Percentiles rank a stretch among this genome's conserved stretches.
These are phyloP conservation scores for Siphonodentalium dalli DNA, from an alignment of 2,888 invertebrate species.

Conservation along the genomic window DNA sequence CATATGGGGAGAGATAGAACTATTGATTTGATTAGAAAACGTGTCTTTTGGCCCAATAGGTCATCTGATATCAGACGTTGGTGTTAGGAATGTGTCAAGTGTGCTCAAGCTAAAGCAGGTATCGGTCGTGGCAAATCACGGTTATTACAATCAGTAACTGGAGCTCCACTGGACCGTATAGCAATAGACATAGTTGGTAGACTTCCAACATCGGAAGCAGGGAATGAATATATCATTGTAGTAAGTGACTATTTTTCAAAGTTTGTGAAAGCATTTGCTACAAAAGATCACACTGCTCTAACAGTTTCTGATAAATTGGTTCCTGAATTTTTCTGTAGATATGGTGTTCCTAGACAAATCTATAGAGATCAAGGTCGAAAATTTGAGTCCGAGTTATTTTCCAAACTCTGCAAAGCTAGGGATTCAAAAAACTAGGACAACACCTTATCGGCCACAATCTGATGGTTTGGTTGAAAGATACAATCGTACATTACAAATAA, in stretches of 20 bases:
- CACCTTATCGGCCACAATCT: no score
- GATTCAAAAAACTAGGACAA: background rate
- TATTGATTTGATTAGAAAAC: no score
- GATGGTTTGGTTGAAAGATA: no score
- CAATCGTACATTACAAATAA: no score
- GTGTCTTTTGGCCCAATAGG: no score
- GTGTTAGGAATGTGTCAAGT: background rate
- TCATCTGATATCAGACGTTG: no score
- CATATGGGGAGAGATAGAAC: no score
- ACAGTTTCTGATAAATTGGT: conserved; percentile 27
- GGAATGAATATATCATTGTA: conserved; percentile 21
- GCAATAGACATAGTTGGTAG: conserved; percentile 3
- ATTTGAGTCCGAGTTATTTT: no score
- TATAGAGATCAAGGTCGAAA: conserved; percentile 1
- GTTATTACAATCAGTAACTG: background rate
- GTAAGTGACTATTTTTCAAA: conserved; percentile 24
- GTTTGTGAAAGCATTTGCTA: conserved; percentile 23
- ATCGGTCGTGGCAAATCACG: background rate
- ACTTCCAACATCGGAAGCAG: conserved; percentile 1
- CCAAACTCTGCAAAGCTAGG: no score
- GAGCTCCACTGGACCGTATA: conserved; percentile 4
- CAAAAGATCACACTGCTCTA: conserved; percentile 18
- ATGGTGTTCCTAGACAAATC: conserved; percentile 10
- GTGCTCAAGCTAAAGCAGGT: background rate
- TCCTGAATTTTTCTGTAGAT: conserved; percentile 8